phyloP scores from a whole-genome alignment of 2,888 invertebrate species.

The Troides helena region DNA sequence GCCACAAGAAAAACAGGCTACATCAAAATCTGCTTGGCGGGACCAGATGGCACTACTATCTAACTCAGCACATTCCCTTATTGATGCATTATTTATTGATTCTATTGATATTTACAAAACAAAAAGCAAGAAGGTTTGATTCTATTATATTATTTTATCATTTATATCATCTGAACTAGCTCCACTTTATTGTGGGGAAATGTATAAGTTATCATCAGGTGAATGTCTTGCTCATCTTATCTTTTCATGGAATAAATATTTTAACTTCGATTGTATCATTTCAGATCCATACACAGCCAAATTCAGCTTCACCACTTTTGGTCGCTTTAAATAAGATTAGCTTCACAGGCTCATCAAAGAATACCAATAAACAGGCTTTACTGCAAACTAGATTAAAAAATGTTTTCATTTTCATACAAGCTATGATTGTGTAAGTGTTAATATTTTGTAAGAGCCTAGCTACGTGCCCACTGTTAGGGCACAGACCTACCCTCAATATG shows the following conservation, averaged over 20 bases:
- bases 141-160: not conserved
- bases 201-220: no score
- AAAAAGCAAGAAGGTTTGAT: conserved; percentile 34
- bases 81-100: conserved; percentile 53
- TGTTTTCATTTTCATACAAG: conserved; percentile 66
- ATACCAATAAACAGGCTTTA: conserved; percentile 42
- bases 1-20: conserved; percentile 59
- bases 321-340: conserved; percentile 43
- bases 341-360: conserved; percentile 27
- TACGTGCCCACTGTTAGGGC: no score
- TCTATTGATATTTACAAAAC: conserved; percentile 52
- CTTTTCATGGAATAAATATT: no score
- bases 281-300: conserved; percentile 31
- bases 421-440: conserved; percentile 70
- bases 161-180: no score
- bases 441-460: no score
- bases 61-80: conserved; percentile 54
- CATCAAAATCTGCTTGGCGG: conserved; percentile 65
- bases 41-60: conserved; percentile 60
- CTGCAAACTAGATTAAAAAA: conserved; percentile 55
- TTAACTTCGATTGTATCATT: not conserved
- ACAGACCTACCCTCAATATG: no score
- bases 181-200: no score
- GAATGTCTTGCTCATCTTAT: no score
- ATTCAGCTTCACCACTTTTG: conserved; percentile 45